These are phyloP conservation scores for Torymus texanus DNA, from an alignment of 2,888 invertebrate genomes.

Conservation along the genomic window DNA sequence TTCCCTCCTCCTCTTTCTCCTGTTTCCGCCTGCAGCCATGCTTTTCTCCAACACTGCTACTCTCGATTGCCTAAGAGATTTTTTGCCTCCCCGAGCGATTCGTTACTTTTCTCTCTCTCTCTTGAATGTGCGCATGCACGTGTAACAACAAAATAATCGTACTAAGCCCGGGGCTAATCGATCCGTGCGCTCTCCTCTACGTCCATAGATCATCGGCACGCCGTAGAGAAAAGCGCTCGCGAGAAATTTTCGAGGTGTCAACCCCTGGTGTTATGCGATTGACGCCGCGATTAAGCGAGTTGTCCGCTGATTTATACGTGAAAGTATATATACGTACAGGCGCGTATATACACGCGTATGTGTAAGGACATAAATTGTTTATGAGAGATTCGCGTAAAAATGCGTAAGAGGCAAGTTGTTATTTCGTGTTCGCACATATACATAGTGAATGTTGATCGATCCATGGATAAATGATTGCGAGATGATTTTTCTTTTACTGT, in stretches of 20 bases:
- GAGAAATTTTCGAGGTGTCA: constrained; percentile 20
- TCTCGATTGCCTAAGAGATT: constrained; percentile 19
- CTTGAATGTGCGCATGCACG: too few relatives aligned
- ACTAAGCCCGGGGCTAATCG: too few relatives aligned
- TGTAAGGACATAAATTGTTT: constrained; percentile 2
- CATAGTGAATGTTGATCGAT: too few relatives aligned
- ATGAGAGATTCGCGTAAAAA: background rate
- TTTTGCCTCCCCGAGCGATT: constrained; percentile 46
- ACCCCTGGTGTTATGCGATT: background rate
- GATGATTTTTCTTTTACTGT: too few relatives aligned
- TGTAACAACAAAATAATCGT: too few relatives aligned
- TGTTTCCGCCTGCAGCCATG: background rate
- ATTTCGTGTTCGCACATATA: too few relatives aligned
- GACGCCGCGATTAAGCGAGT: constrained; percentile 4
- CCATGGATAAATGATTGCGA: too few relatives aligned
- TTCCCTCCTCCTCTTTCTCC: background rate
- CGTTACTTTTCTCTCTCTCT: constrained; percentile 43
- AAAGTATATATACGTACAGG: background rate
- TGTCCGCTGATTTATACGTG: constrained; percentile 24
- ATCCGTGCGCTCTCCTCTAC: too few relatives aligned
- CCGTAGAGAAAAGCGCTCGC: background rate
- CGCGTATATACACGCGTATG: too few relatives aligned
- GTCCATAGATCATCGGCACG: too few relatives aligned
- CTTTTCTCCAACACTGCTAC: constrained; percentile 8
- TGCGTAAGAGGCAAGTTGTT: background rate